Base-by-base conservation (phyloP, 2,113 vertebrate species). In the Cyprinodon variegatus region DNA sequence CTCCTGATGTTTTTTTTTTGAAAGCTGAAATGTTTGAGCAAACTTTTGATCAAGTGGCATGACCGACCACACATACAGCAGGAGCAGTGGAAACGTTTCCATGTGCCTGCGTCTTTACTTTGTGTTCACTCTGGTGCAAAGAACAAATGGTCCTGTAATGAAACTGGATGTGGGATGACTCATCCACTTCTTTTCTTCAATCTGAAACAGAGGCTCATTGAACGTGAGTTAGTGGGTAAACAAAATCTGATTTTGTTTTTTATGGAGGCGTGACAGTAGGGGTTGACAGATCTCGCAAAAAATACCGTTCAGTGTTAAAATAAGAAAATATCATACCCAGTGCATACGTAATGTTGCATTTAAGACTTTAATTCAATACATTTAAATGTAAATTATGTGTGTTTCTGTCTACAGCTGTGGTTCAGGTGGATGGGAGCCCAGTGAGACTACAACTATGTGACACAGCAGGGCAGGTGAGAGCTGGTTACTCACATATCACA, bases 381-480 rank as follows among this genome's bases (percentile, higher is more conserved):
- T n/a, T 53, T 53, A 8, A 10, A 46, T 39, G 68, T 64, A 4
- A 64, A 39, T 13, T 72, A 40, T 71, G 43, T 80, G 22, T 77
- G 15, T 88, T 64, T 86, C 65, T 81, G 39, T 85, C 79, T 39
- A 20, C 90, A 94, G 95, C 96, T 61, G 92, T 95, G 59, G 95
- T 96, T 69, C 94, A 95, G 74, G 95, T 96, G 78, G 94, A 95
- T 20, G 95, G 95, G 61, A 93, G 84, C 77, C 95, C 96, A 0
- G 92, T 96, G 4, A 88, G 95, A 84, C 91, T 96, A 36, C 95
- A 96, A 87, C 89, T 96, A 29, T 96, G 95, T 75, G 95, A 96
- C 90, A 96, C 95, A 0, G 96, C 96, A 1, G 96, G 95, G 84
- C 95, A 96, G 94, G 95, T 96, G 91, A 93, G 91, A 73, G 41